Evolutionary conservation across 2,888 invertebrate genomes (phyloP).

Genomic region (Lysandra coridon): DNA sequence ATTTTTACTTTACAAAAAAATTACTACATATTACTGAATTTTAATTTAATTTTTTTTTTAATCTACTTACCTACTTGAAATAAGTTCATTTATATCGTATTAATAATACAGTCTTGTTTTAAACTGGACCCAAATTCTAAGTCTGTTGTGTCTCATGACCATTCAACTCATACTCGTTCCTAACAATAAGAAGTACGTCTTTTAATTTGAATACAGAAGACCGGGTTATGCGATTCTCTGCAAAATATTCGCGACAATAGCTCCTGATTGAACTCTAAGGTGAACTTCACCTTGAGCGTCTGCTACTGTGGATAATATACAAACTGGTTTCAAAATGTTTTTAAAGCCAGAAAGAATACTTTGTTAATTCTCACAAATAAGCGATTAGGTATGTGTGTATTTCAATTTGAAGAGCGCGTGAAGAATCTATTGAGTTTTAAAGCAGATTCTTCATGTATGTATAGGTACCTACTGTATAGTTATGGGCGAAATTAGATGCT

Average conservation of each 20-base stretch:
- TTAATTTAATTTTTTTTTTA: too few relatives aligned
- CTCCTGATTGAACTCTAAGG: neutral
- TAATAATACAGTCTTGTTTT: too few relatives aligned
- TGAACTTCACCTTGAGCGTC: neutral
- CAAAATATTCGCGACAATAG: conserved; percentile 16
- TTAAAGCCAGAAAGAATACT: neutral
- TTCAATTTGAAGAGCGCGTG: neutral
- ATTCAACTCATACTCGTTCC: neutral
- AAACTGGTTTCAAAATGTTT: neutral
- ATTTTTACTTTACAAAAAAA: too few relatives aligned
- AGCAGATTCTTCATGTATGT: neutral
- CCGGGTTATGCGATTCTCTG: neutral
- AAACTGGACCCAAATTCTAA: neutral
- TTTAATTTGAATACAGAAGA: conserved; percentile 5
- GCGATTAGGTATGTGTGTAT: neutral
- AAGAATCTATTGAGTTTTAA: neutral
- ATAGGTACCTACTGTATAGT: too few relatives aligned
- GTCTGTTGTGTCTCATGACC: neutral
- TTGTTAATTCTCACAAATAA: neutral
- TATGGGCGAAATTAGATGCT: neutral
- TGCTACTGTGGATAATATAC: neutral
- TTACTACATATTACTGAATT: too few relatives aligned
- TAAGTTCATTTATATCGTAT: too few relatives aligned
- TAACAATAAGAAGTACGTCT: neutral
- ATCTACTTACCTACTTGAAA: too few relatives aligned